Percentiles rank a stretch among this genome's conserved stretches.
These are phyloP conservation scores for Eumacrocentrus americanus DNA, from an alignment of 2,888 invertebrate species.

Conservation along the genomic window DNA sequence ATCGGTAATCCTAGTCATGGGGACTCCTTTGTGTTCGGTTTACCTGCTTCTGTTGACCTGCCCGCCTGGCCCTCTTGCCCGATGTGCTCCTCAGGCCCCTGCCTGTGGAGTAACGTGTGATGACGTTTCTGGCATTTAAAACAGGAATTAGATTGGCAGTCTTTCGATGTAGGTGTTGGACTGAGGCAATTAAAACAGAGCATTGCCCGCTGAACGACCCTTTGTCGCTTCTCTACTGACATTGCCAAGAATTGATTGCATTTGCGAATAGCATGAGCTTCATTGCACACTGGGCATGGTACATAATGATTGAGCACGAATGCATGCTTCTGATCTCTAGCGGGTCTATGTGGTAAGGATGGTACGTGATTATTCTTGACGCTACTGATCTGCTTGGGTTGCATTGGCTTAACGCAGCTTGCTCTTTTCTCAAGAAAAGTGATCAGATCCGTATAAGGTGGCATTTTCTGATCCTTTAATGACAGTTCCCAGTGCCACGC, in stretches of 20 bases:
- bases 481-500: slow-evolving; percentile 22
- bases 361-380: too few relatives aligned
- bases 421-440: neutral
- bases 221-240: neutral
- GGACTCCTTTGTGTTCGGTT: neutral
- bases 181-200: neutral
- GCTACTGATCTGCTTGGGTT: too few relatives aligned
- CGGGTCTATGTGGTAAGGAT: neutral
- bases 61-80: neutral
- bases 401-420: neutral
- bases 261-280: neutral
- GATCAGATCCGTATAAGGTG: neutral
- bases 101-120: neutral
- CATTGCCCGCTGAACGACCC: neutral
- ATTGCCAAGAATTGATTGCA: neutral
- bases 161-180: neutral
- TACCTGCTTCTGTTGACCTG: neutral
- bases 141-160: neutral
- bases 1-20: neutral
- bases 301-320: neutral
- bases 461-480: neutral
- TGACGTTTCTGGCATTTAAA: neutral
- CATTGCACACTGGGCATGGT: neutral
- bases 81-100: neutral
- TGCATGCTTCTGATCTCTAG: neutral